phyloP scores from a whole-genome alignment of 2,797 vertebrate genomes.

The Austrolebias charrua region DNA sequence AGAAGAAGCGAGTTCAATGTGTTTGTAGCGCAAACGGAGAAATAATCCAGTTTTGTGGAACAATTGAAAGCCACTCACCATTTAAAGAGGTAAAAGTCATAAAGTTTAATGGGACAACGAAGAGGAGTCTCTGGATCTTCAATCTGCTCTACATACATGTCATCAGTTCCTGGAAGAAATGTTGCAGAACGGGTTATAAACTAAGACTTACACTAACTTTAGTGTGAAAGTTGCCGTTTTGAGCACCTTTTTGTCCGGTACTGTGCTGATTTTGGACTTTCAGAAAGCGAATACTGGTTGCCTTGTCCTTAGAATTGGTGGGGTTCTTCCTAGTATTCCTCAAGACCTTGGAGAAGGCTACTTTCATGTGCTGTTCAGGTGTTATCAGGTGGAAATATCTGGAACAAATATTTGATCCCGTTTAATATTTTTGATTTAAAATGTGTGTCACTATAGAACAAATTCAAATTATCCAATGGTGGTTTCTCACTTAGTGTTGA shows the following conservation, averaged over 20 bases:
- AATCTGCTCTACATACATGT: conserved; percentile 96
- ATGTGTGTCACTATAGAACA: neutral
- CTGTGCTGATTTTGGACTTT: conserved; percentile 90
- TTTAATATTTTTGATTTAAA: neutral
- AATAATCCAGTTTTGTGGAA: neutral
- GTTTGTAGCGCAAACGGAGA: neutral
- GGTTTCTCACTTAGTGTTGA: conserved; percentile 97
- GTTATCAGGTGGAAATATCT: conserved; percentile 96
- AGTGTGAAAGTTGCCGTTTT: neutral
- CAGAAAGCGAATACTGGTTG: conserved; percentile 96
- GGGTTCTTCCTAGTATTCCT: conserved; percentile 99
- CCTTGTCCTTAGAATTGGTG: conserved; percentile 96
- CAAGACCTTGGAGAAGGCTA: conserved; percentile 98
- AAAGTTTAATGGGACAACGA: conserved; percentile 98
- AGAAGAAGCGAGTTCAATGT: neutral
- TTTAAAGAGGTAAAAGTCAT: conserved; percentile 99
- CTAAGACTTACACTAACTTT: neutral
- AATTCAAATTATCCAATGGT: neutral
- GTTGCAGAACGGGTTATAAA: conserved; percentile 11
- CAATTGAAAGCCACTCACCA: conserved; percentile 81
- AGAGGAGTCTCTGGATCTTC: conserved; percentile 98
- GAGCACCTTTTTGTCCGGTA: conserved; percentile 91
- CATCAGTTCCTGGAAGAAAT: conserved; percentile 86
- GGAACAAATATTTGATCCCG: conserved; percentile 22
- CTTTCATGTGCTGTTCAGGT: conserved; percentile 97